These are phyloP conservation scores for Falco biarmicus DNA, from an alignment of 2,797 vertebrate genomes.

Conservation along the genomic window DNA sequence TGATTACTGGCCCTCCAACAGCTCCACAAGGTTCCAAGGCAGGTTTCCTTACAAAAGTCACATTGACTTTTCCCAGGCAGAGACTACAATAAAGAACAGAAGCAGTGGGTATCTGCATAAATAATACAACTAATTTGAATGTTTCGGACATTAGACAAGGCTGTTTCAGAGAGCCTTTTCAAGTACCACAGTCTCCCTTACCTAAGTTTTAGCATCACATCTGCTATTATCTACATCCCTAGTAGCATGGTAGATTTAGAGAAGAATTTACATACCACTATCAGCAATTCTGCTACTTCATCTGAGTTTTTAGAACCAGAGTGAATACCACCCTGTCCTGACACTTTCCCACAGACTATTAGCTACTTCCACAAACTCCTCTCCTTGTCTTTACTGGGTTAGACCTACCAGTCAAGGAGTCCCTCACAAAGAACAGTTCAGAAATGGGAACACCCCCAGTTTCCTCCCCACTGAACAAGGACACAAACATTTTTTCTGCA, in stretches of 20 bases:
- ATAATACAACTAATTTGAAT: not conserved
- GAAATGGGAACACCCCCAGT: not conserved
- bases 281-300: not conserved
- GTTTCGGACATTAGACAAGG: not conserved
- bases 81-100: not conserved
- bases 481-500: not conserved
- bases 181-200: not conserved
- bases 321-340: not conserved
- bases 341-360: not conserved
- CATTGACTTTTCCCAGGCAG: not conserved
- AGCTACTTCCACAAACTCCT: not conserved
- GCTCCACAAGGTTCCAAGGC: not conserved
- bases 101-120: not conserved
- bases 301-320: not conserved
- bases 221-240: not conserved
- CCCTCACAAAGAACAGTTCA: not conserved
- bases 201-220: not conserved
- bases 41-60: not conserved
- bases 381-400: not conserved
- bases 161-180: not conserved
- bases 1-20: not conserved
- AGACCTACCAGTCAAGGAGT: not conserved
- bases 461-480: not conserved
- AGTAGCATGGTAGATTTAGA: not conserved
- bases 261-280: not conserved